A percentile compares a stretch with the other conserved stretches of the same genome.
Conservation (phyloP, 2,888 invertebrate genomes). For the Charanyca ferruginea region DNA sequence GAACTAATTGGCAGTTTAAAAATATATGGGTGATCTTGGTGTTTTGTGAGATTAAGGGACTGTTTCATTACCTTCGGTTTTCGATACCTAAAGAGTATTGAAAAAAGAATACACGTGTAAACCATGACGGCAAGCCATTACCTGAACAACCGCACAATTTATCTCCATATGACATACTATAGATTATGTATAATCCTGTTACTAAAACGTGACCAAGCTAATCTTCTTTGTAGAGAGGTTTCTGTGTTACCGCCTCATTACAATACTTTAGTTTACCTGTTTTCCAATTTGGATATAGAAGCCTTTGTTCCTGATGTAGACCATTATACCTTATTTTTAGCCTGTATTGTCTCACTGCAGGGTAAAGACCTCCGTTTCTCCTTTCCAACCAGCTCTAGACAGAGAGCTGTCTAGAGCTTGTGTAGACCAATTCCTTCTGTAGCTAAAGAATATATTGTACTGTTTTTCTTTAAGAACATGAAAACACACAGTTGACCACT, state of each 20-base stretch:
- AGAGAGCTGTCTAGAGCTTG: too few relatives aligned
- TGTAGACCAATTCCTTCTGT: too few relatives aligned
- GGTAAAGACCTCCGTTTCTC: too few relatives aligned
- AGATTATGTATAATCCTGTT: slow-evolving; percentile 72
- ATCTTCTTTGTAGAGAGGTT: slow-evolving; percentile 71
- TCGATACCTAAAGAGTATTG: neutral
- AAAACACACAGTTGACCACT: too few relatives aligned
- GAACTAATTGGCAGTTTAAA: neutral
- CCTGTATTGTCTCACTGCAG: too few relatives aligned
- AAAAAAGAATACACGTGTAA: slow-evolving; percentile 21
- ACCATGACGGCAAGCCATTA: slow-evolving; percentile 43
- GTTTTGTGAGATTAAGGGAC: neutral
- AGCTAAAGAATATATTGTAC: too few relatives aligned
- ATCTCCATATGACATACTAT: slow-evolving; percentile 66
- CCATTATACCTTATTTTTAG: too few relatives aligned
- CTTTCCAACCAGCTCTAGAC: too few relatives aligned
- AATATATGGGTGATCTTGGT: neutral
- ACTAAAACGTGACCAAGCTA: slow-evolving; percentile 73
- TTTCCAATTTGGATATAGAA: slow-evolving; percentile 33
- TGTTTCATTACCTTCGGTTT: too few relatives aligned
- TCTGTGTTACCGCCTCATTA: slow-evolving; percentile 62
- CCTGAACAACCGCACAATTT: slow-evolving; percentile 51
- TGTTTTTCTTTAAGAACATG: too few relatives aligned
- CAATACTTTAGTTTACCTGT: slow-evolving; percentile 50
- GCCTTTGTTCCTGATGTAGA: slow-evolving; percentile 26